Base-by-base conservation (phyloP, 1,140 invertebrate species). In the Cherax quadricarinatus region DNA sequence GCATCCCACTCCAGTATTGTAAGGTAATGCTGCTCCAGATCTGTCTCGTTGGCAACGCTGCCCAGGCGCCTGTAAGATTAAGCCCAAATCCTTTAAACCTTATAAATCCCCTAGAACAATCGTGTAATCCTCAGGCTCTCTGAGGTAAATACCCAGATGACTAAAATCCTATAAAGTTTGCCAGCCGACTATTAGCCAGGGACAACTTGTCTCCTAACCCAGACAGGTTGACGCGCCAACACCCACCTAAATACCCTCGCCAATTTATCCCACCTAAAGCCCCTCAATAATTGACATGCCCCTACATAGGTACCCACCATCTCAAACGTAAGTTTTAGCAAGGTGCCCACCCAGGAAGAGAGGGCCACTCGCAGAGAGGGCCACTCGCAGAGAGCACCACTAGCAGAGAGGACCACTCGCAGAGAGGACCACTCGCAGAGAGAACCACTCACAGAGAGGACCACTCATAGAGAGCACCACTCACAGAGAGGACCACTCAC, bases 91-190 rank as follows among this genome's bases (percentile, higher is more conserved):
- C 70, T 75, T 75, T 75, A 75, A 75, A 24, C 70, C 70, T 30
- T 30, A 75, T 75, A 75, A 75, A 75, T 75, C 70, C 70, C 70
- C 24, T 12, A 12, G 70, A 75, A n/a, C 70, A 75, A 75, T 75
- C 70, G 70, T 30, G 70, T 75, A 75, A 75, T 75, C 70, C 70
- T n/a, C 7, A 75, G 21, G n/a, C 70, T 75, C 70, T 75, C 70
- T 75, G 70, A 75, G 70, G 70, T 75, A 75, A 75, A 75, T 75
- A 66, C 70, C 70, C n/a, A 75, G 70, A 75, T 75, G 70, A 75
- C 70, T 75, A 75, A 75, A 75, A 75, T 75, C 70, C 70, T 75
- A 75, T 75, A 75, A 75, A 75, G 70, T 75, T 30, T 75, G 70
- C n/a, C 70, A 75, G n/a, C n/a, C 70, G 70, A 75, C 70, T n/a